Base-by-base conservation (phyloP, 2,888 invertebrate genomes). In the Drosophila buzzatii region DNA sequence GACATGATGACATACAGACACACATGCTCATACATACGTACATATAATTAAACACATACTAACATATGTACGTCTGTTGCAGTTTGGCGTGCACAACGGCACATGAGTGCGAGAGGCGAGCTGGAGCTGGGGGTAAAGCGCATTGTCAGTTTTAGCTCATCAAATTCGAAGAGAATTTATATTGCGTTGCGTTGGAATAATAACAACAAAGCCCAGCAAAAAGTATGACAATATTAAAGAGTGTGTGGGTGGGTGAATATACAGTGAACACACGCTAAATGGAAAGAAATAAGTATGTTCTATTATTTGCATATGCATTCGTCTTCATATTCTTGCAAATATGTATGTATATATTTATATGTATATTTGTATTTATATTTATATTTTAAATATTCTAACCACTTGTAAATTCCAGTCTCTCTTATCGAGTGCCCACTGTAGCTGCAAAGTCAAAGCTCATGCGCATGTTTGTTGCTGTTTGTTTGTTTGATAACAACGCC, bases 381-480 rank as follows among this genome's bases (percentile, higher is more conserved):
- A 14, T 37, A 12, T 6, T 2, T 45, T 27, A 27, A 27, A 27
- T 27, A 27, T 18, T 42, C 16, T 2, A 18, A 42, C 10, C 10
- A 16, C 1, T 37, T 37, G 3, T 20, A 20, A 1, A 27, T 31
- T 33, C 1, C 3, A 31, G 14, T 27, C 12, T 2, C 2, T 1
- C 6, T 47, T 39, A 5, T 7, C 16, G 12, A 18, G 47, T 18
- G 20, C 2, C 20, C 20, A 23, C 57, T 14, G 23, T 53, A 45
- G 9, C 10, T 12, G 16, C 23, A 9, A 55, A 44, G 23, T 27
- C 35, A 62, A 23, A 37, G 82, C 79, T 81, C 56, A 73, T 87
- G 82, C 82, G 82, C 82, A 73, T 73, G 63, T 69, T 75, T 77
- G 65, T 65, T 79, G 70, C 49, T 47, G 61, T 27, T 44, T 49